These are phyloP conservation scores for Dynastes tityus DNA, from an alignment of 2,888 invertebrate species.

Conservation along the genomic window DNA sequence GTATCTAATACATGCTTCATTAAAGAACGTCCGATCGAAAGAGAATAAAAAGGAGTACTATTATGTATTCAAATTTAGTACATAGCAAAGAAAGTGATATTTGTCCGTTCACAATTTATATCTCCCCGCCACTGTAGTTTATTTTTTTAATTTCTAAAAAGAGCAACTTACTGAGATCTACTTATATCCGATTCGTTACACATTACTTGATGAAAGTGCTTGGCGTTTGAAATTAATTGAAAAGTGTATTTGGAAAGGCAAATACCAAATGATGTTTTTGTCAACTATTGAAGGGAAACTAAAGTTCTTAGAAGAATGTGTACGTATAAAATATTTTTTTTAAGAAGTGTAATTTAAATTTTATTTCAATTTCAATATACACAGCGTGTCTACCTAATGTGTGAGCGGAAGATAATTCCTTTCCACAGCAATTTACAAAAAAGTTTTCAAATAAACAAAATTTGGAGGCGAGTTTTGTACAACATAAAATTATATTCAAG, in stretches of 20 bases:
- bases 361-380: too few relatives aligned
- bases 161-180: constrained; percentile 23
- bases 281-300: constrained; percentile 2
- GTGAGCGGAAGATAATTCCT: too few relatives aligned
- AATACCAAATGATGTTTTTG: constrained; percentile 5
- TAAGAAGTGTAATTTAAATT: too few relatives aligned
- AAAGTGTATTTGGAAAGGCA: constrained; percentile 13
- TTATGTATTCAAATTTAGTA: constrained; percentile 1
- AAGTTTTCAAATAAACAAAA: too few relatives aligned
- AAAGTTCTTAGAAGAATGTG: too few relatives aligned
- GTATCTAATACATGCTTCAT: neutral
- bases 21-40: neutral
- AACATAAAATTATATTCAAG: too few relatives aligned
- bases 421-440: too few relatives aligned
- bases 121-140: constrained; percentile 5
- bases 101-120: constrained; percentile 11
- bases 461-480: too few relatives aligned
- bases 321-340: too few relatives aligned
- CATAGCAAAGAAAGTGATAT: constrained; percentile 9
- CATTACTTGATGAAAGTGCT: constrained; percentile 29
- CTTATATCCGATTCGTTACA: constrained; percentile 29
- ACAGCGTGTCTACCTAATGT: too few relatives aligned
- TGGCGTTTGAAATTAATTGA: constrained; percentile 9
- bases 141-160: constrained; percentile 35
- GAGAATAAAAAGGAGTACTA: neutral